A percentile compares a stretch with the other conserved stretches of the same genome.
These are phyloP conservation scores for Homarus gammarus DNA, from an alignment of 2,888 invertebrate species.

Conservation along the genomic window DNA sequence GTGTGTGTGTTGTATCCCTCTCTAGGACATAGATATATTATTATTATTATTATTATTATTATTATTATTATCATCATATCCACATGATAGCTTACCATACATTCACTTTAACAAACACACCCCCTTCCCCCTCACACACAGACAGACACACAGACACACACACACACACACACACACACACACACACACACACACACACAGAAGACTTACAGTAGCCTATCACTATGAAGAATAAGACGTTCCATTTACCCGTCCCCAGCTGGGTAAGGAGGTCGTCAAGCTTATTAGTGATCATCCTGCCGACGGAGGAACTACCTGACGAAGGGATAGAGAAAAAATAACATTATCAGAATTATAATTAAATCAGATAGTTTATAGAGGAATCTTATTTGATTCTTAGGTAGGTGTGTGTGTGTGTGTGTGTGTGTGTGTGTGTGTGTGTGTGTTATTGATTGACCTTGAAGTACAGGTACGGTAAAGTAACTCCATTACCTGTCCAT, in stretches of 20 bases:
- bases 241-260: slow-evolving; percentile 68
- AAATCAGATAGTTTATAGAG: background rate
- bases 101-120: background rate
- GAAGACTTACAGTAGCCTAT: slow-evolving; percentile 51
- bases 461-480: too few species aligned
- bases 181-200: slow-evolving; percentile 8
- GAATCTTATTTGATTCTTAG: background rate
- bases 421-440: too few species aligned
- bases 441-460: too few species aligned
- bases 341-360: too few species aligned
- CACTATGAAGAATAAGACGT: slow-evolving; percentile 49
- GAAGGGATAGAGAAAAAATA: background rate
- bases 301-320: background rate
- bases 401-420: too few species aligned
- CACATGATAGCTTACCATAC: background rate
- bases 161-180: background rate
- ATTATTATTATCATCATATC: background rate
- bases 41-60: too few species aligned
- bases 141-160: background rate
- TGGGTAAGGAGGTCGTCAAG: slow-evolving; percentile 60
- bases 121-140: background rate
- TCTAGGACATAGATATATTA: background rate
- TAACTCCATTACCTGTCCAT: too few species aligned
- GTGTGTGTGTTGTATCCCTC: background rate
- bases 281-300: slow-evolving; percentile 2